These are phyloP conservation scores for Erythrocercus mccallii DNA, from an alignment of 2,113 vertebrate genomes.

Conservation along the genomic window DNA sequence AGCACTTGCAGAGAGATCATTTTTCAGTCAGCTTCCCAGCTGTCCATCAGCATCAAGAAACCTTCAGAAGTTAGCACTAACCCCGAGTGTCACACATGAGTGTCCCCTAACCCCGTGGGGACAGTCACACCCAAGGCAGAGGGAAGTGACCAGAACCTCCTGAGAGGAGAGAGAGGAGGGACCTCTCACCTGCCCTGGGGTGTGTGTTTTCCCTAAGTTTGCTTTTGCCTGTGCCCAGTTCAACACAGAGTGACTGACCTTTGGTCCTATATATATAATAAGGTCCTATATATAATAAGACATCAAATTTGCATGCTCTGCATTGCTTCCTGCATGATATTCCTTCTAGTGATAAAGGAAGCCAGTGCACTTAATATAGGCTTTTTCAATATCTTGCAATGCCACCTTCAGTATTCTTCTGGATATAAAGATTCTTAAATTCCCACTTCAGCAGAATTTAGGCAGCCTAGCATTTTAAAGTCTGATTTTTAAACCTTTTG, in stretches of 20 bases:
- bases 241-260: not conserved
- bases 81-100: not conserved
- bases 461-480: not conserved
- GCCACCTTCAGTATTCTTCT: not conserved
- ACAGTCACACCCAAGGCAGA: not conserved
- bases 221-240: not conserved
- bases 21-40: not conserved
- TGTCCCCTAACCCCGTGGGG: not conserved
- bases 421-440: not conserved
- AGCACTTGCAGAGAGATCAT: not conserved
- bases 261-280: not conserved
- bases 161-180: not conserved
- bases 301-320: not conserved
- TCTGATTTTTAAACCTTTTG: not conserved
- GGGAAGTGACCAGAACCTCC: not conserved
- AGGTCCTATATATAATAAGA: not conserved
- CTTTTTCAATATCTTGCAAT: not conserved
- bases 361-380: not conserved
- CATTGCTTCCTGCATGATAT: not conserved
- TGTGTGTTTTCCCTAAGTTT: not conserved
- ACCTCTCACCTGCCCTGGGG: not conserved
- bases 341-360: not conserved
- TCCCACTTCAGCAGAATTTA: not conserved
- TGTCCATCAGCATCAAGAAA: not conserved
- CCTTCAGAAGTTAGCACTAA: not conserved